Conservation (phyloP, 37 sponge, comb jelly and placozoan species). For the Beroe forskalii region DNA sequence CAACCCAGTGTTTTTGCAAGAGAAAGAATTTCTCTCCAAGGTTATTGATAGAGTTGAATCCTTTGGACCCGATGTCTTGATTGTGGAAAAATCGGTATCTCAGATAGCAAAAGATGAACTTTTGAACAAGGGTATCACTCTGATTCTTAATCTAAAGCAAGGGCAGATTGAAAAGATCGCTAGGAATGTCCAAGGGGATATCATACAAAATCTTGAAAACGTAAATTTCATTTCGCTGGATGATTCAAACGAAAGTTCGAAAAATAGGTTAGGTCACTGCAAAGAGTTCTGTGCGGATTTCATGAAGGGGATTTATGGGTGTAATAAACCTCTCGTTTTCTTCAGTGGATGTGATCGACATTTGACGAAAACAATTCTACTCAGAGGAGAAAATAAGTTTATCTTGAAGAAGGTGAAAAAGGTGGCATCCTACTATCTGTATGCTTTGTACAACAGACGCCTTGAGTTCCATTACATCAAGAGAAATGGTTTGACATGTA, state of each 20-base stretch:
- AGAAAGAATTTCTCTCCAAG: conserved; percentile 83
- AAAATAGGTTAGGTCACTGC: conserved; percentile 76
- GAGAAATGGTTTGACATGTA: background rate
- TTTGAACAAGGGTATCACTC: conserved; percentile 75
- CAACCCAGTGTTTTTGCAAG: conserved; percentile 84
- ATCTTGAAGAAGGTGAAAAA: conserved; percentile 83
- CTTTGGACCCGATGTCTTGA: conserved; percentile 79
- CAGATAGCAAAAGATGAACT: conserved; percentile 86
- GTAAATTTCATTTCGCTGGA: conserved; percentile 71
- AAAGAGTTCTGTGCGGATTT: conserved; percentile 78
- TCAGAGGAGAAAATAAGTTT: conserved; percentile 72
- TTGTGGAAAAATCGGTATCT: conserved; percentile 87
- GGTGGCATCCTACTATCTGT: conserved; percentile 73
- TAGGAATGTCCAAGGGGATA: conserved; percentile 75
- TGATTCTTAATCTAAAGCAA: conserved; percentile 86
- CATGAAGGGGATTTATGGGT: conserved; percentile 73
- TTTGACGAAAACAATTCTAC: conserved; percentile 78
- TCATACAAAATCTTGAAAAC: conserved; percentile 80
- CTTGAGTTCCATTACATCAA: conserved; percentile 77
- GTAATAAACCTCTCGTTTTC: conserved; percentile 86
- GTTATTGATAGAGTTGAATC: conserved; percentile 74
- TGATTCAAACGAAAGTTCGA: background rate
- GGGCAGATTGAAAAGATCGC: conserved; percentile 83
- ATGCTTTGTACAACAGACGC: conserved; percentile 75
- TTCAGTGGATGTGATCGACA: conserved; percentile 81